Base-by-base conservation (phyloP, 2,113 vertebrate genomes). In the Lipophrys pholis region DNA sequence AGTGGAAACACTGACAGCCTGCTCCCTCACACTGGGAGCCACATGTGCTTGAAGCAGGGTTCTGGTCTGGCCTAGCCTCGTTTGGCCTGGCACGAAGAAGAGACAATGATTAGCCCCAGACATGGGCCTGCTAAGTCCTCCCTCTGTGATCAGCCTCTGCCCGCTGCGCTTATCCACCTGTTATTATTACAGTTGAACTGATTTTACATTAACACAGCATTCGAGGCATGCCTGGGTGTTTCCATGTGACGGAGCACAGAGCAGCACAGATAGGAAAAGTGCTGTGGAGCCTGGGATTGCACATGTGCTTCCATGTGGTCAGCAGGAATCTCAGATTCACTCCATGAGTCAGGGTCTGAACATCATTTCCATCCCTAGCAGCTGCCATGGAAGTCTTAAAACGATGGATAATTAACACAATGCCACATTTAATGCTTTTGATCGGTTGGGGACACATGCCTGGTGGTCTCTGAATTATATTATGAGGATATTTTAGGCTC, bases 291-390 rank as follows among this genome's bases (percentile, higher is more conserved):
- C 69, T 49, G 58, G 42, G 17, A 71, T 67, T 8, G 43, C 61
- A 80, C 73, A 70, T 61, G 68, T 79, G 69, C 73, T 63, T 8
- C 46, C 72, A 81, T 80, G 79, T 68, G 76, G 69, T 75, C 55
- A 76, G 60, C 21, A 30, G 21, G 48, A 80, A 78, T 81, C 76
- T 71, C 53, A 69, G 62, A 69, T 84, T 76, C 41, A 81, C 58
- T 63, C 77, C 61, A 77, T 83, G 85, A 90, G 69, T 92, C 85
- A 90, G 78, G 77, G 78, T 75, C 69, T 77, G 71, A 85, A 78
- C 80, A 84, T 84, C 66, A 78, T 83, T 85, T 84, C 80, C 76
- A 72, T 83, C 59, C 49, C 46, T 42, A 68, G 64, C 72, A 67
- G 76, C 64, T 78, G 84, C 59, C 21, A n/a, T 68, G 65, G 54